Conservation (phyloP, 2,113 vertebrate species). For the Heterocephalus glaber region DNA sequence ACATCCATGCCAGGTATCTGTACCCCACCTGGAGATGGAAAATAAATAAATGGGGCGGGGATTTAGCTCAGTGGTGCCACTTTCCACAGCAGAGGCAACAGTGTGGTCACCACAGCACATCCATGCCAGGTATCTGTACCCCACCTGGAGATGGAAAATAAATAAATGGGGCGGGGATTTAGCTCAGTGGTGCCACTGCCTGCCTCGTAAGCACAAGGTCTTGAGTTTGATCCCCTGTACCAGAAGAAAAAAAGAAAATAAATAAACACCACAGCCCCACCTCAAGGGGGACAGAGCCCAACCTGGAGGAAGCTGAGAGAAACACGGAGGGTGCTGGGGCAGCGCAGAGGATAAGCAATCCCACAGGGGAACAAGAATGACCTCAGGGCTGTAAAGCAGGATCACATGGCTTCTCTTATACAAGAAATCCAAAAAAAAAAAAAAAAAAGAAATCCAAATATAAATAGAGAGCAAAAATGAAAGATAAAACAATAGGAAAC, state of each 20-base stretch:
- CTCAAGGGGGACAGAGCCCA: background rate
- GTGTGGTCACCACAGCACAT: background rate
- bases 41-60: background rate
- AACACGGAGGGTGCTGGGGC: rapidly evolving
- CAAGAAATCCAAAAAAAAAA: background rate
- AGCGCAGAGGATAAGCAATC: rapidly evolving
- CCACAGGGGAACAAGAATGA: background rate
- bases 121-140: rapidly evolving
- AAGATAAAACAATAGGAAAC: background rate
- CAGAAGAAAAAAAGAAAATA: rapidly evolving
- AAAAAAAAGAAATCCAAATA: background rate
- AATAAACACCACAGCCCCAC: rapidly evolving
- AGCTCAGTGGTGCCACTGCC: too few species aligned
- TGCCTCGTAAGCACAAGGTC: too few species aligned
- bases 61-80: too few species aligned
- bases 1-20: rapidly evolving
- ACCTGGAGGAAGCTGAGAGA: rapidly evolving
- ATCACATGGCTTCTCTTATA: background rate
- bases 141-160: rapidly evolving
- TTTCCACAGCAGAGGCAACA: background rate
- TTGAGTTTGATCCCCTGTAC: too few species aligned
- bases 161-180: too few species aligned
- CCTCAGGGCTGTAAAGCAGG: background rate
- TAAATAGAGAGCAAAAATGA: background rate
- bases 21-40: rapidly evolving